Evolutionary conservation across 2,888 invertebrate species (phyloP).

Genomic region (Chrysolina americana): DNA sequence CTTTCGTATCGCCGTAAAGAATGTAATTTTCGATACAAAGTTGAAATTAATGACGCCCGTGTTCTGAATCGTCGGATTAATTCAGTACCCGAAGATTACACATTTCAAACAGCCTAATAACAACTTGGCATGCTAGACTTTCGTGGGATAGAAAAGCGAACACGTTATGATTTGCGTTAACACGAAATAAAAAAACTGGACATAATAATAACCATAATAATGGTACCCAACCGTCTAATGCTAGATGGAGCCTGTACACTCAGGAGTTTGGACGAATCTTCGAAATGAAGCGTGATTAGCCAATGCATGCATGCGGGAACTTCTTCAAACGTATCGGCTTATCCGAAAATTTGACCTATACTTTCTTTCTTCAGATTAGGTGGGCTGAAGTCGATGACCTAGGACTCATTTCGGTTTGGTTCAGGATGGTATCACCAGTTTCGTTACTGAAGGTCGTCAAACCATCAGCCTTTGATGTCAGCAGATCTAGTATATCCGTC

Average conservation of each 20-base stretch:
- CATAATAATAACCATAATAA: neutral
- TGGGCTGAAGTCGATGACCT: too few species aligned
- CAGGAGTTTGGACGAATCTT: neutral
- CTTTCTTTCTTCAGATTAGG: too few species aligned
- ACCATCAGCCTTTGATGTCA: too few species aligned
- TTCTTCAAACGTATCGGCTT: too few species aligned
- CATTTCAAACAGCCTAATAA: slow-evolving; percentile 20
- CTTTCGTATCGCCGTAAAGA: neutral
- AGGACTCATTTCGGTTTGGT: too few species aligned
- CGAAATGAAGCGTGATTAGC: neutral
- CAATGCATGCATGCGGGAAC: too few species aligned
- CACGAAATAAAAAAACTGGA: neutral
- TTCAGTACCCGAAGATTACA: slow-evolving; percentile 14
- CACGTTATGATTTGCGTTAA: slow-evolving; percentile 9
- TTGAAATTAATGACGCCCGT: slow-evolving; percentile 20
- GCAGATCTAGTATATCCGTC: too few species aligned
- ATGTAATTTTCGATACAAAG: slow-evolving; percentile 16
- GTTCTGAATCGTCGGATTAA: slow-evolving; percentile 5
- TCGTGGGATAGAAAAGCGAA: slow-evolving; percentile 16
- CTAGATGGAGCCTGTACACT: neutral
- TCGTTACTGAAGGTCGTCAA: too few species aligned
- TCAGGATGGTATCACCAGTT: too few species aligned
- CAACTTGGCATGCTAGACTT: slow-evolving; percentile 19
- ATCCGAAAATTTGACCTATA: too few species aligned
- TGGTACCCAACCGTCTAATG: neutral